Conservation (phyloP, 2,888 invertebrate genomes). For the Thera britannica region DNA sequence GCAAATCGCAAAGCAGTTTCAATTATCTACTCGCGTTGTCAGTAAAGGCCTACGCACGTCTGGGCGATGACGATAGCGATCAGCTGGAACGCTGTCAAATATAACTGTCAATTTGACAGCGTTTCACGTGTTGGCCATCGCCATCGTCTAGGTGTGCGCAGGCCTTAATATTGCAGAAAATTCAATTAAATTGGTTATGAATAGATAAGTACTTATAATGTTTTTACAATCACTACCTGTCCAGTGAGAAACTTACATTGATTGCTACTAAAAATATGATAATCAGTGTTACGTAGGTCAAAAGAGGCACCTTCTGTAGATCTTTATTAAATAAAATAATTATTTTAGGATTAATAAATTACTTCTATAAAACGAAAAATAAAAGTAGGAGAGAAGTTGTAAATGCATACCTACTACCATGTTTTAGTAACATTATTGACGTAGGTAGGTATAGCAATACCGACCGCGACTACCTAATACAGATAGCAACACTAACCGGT, state of each 20-base stretch:
- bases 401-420: constrained; percentile 4
- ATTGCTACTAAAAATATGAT: constrained; percentile 29
- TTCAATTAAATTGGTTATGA: too few relatives aligned
- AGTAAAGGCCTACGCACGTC: too few relatives aligned
- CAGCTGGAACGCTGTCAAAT: too few relatives aligned
- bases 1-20: too few relatives aligned
- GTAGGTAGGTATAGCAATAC: constrained; percentile 5
- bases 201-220: too few relatives aligned
- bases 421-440: constrained; percentile 13
- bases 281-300: constrained; percentile 43
- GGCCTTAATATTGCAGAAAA: too few relatives aligned
- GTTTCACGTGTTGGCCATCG: too few relatives aligned
- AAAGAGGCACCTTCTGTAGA: constrained; percentile 43
- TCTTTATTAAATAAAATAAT: constrained; percentile 19
- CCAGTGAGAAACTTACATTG: constrained; percentile 17
- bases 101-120: too few relatives aligned
- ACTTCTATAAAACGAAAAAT: constrained; percentile 12
- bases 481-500: constrained; percentile 28
- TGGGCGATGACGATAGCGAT: too few relatives aligned
- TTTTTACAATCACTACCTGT: constrained; percentile 17
- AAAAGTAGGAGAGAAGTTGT: constrained; percentile 15
- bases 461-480: constrained; percentile 27
- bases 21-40: too few relatives aligned
- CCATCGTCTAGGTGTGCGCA: too few relatives aligned
- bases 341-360: constrained; percentile 17